Evolutionary conservation across 1,140 invertebrate genomes (phyloP), one percentile per base, ranked within the genome.

Genomic region (Drosophila bifasciata): DNA sequence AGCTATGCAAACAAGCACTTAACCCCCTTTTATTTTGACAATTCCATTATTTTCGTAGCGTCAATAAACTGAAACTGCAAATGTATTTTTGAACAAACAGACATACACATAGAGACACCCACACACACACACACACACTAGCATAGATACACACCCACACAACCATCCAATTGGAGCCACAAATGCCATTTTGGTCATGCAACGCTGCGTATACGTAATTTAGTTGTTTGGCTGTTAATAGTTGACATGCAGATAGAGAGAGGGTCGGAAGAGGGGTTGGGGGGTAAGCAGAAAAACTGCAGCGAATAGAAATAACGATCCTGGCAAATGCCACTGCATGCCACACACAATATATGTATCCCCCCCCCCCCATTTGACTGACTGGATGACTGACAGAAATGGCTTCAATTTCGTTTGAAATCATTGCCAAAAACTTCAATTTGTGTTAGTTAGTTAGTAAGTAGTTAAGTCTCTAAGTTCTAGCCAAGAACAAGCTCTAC

Each of bases 1-100:
- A 84, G 55, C 62, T 79, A 84, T 84, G 80, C 80, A 84, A 85
- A 85, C 76, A 85, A 84, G 76, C 80, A 85, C 76, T 84, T 84
- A 84, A 85, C 80, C 76, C 76, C 76, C 61, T 68, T 84, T 74
- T 79, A 84, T 79, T 84, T 85, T 79, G 80, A 85, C 80, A 84
- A 79, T 84, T 76, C 76, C 76, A 85, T 79, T 84, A 79, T 85
- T 84, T 83, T 79, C 51, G 59, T 40, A 76, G 62, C 59, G 71
- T 57, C 79, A 79, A 83, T 83, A 84, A 83, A 83, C 28, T 60
- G 75, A 67, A 83, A 83, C 75, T 78, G 79, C 79, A 83, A 84
- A 83, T 72, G 67, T 71, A 61, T 62, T 75, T 74, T 79, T 46
- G 62, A 79, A 39, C 67, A 58, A 56, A 72, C 41, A 43, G 51